phyloP scores from a whole-genome alignment of 2,888 invertebrate species.

The Oeneis ivallda region DNA sequence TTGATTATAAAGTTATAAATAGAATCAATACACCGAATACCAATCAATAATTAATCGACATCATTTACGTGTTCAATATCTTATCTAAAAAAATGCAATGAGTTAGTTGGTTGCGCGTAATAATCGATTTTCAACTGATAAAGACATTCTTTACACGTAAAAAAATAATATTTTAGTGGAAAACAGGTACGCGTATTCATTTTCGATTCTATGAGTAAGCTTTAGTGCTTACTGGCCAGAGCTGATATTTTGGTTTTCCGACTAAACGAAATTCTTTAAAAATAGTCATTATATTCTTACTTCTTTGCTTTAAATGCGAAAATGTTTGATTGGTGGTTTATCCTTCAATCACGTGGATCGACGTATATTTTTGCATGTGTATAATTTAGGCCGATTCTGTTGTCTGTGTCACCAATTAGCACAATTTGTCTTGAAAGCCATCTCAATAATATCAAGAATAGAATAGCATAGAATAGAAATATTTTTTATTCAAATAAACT shows the following conservation, averaged over 20 bases:
- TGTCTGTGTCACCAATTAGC: too few relatives aligned
- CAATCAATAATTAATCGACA: constrained; percentile 12
- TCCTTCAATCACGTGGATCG: too few relatives aligned
- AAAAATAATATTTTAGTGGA: not conserved
- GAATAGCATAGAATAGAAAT: too few relatives aligned
- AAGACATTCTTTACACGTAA: constrained; percentile 12
- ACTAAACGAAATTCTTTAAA: not conserved
- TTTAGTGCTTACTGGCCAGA: not conserved
- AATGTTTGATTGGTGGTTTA: too few relatives aligned
- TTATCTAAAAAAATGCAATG: constrained; percentile 23
- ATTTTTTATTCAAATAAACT: too few relatives aligned
- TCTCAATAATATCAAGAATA: too few relatives aligned
- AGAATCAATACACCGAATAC: not conserved
- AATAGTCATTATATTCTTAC: too few relatives aligned
- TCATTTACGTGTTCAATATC: constrained; percentile 1
- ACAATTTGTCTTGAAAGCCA: too few relatives aligned
- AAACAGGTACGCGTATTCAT: not conserved
- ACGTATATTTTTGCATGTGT: too few relatives aligned
- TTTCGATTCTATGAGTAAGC: constrained; percentile 4
- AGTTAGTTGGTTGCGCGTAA: constrained; percentile 5
- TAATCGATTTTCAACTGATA: constrained; percentile 6
- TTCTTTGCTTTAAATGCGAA: too few relatives aligned
- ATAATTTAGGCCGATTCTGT: too few relatives aligned
- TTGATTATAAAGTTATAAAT: not conserved
- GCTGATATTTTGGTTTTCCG: not conserved